Evolutionary conservation across 1,140 invertebrate genomes (phyloP).

Genomic region (Scaptomyza pallida): DNA sequence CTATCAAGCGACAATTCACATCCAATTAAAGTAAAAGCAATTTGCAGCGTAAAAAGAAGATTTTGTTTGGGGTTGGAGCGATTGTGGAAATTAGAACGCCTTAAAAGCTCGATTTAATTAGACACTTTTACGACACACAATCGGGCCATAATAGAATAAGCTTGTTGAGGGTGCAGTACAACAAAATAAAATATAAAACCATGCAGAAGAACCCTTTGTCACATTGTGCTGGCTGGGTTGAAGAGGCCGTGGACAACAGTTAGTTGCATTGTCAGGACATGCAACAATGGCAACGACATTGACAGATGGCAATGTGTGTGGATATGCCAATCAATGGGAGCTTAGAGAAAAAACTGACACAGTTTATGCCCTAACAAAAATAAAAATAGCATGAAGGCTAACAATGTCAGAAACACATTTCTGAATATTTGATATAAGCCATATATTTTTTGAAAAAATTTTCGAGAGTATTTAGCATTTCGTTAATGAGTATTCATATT

Average conservation of each 20-base stretch:
- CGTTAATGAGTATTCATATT: background rate
- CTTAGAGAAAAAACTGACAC: conserved; percentile 52
- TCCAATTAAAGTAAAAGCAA: conserved; percentile 80
- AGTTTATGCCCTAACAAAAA: conserved; percentile 42
- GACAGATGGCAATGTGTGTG: conserved; percentile 16
- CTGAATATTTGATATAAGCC: too few relatives aligned
- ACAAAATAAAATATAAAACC: conserved; percentile 54
- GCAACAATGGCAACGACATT: conserved; percentile 58
- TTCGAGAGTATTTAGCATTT: conserved; percentile 17
- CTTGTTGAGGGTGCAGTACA: conserved; percentile 38
- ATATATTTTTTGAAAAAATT: background rate
- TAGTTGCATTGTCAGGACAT: conserved; percentile 60
- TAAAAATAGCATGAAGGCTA: background rate
- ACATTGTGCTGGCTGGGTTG: conserved; percentile 45
- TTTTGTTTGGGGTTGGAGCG: conserved; percentile 29
- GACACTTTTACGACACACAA: conserved; percentile 48
- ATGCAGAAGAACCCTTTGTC: conserved; percentile 18
- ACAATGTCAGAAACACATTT: conserved; percentile 1
- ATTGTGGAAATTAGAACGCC: conserved; percentile 54
- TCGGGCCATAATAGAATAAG: conserved; percentile 4
- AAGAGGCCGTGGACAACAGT: conserved; percentile 54
- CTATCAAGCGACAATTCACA: conserved; percentile 42
- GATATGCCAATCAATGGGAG: conserved; percentile 4
- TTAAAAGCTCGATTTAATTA: conserved; percentile 65
- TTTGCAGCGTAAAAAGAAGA: conserved; percentile 38